Base-by-base conservation (phyloP, 2,888 invertebrate species). In the Formica aserva region DNA sequence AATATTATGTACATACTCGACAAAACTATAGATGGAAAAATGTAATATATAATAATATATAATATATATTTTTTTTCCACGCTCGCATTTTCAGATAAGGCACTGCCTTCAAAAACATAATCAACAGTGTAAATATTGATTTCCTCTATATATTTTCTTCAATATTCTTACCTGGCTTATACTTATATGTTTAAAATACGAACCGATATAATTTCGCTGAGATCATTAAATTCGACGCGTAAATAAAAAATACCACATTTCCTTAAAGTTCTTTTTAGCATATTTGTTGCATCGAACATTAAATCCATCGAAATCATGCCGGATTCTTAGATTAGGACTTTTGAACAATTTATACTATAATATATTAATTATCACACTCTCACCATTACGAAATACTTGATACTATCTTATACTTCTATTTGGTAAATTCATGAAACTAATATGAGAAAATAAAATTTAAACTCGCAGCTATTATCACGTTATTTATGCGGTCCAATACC, bases 81-180 rank as follows among this genome's bases (percentile, higher is more conserved):
- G 22, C 22, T 69, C 45, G 18, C 22, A 60, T 60, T 78, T 78
- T 60, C 26, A 71, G 22, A 18, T 78, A 78, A 78, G 78, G 78
- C 78, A 78, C 78, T 78, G 45, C 60, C 60, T 78, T 78, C 3
- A 35, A 26, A 11, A 71, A 78, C 18, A 15, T 63, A 78, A 69
- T 45, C 18, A 11, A 57, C 18, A 45, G 2, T 69, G 1, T 55
- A 57, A 60, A 35, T 45, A 60, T 69, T 60, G 13, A 71, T 41
- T 26, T 77, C 15, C 26, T 35, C 8, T 52, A 3, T 66, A 55
- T 35, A 66, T 22, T 11, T 74, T 63, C 45, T 32, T 22, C 5
- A 35, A 13, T 57, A 32, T 67, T 55, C 57, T 67, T 55, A 67
- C 18, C 67, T 67, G 13, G 9, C 18, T 63, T 13, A 32, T 35